Evolutionary conservation across 35 echinoderm and acorn worm species (phyloP).

Genomic region (Ptychodera flava): DNA sequence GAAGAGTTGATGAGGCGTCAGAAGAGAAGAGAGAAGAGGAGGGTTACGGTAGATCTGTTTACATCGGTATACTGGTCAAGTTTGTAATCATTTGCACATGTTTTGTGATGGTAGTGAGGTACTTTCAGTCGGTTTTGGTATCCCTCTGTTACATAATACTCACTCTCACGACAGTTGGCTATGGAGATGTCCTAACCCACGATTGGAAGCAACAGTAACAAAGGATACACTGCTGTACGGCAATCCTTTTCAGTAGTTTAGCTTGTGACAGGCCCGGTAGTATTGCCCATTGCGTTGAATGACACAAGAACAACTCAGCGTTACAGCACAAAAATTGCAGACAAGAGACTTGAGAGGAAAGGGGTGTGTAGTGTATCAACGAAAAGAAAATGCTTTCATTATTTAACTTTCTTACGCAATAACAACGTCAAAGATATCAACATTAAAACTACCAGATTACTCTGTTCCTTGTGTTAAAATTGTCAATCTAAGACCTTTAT

Average conservation of each 20-base stretch:
- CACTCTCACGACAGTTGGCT: neutral
- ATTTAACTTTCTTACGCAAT: too few species aligned
- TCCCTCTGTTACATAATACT: neutral
- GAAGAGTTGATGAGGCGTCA: too few species aligned
- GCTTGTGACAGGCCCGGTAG: neutral
- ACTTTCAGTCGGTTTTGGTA: neutral
- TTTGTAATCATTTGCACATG: too few species aligned
- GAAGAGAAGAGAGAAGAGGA: too few species aligned
- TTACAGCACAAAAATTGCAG: neutral
- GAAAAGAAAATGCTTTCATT: too few species aligned
- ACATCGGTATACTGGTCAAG: too few species aligned
- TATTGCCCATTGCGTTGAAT: neutral
- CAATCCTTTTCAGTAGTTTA: neutral
- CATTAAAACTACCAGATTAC: too few species aligned
- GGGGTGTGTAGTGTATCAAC: neutral
- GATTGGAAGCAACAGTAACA: neutral
- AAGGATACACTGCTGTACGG: neutral
- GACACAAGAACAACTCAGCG: neutral
- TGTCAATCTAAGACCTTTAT: too few species aligned
- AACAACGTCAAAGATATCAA: too few species aligned
- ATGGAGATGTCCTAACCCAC: neutral
- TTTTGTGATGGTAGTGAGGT: too few species aligned
- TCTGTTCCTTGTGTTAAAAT: too few species aligned
- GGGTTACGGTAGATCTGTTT: too few species aligned
- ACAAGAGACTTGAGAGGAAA: neutral